Evolutionary conservation across 2,888 invertebrate genomes (phyloP).

Genomic region (Minunthozetes semirufus): DNA sequence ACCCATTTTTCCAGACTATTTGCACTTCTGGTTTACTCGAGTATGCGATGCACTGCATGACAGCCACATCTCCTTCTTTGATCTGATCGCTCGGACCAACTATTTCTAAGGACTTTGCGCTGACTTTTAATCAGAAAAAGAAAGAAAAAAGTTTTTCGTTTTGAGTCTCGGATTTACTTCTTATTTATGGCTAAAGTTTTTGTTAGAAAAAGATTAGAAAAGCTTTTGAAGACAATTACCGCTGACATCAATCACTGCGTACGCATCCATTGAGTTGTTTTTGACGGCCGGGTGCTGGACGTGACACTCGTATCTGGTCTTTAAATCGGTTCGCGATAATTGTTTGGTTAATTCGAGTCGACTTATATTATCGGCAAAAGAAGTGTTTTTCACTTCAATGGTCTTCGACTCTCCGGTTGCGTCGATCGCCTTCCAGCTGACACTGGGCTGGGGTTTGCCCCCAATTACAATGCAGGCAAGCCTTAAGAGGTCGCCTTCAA

Average conservation of each 20-base stretch:
- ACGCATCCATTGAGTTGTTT: slow-evolving; percentile 39
- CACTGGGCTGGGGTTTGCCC: slow-evolving; percentile 42
- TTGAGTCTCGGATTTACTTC: neutral
- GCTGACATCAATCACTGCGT: slow-evolving; percentile 41
- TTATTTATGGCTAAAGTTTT: neutral
- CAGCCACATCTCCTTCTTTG: slow-evolving; percentile 39
- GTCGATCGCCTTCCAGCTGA: slow-evolving; percentile 41
- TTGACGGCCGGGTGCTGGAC: slow-evolving; percentile 60
- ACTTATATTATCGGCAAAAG: slow-evolving; percentile 18
- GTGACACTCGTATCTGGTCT: slow-evolving; percentile 63
- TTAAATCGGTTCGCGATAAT: slow-evolving; percentile 64
- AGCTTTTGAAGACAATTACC: slow-evolving; percentile 35
- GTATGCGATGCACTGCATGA: slow-evolving; percentile 41
- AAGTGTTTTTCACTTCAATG: slow-evolving; percentile 13
- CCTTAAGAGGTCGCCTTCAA: slow-evolving; percentile 40
- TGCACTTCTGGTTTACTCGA: slow-evolving; percentile 42
- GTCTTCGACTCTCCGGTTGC: neutral
- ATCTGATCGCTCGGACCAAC: slow-evolving; percentile 39
- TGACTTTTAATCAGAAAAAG: slow-evolving; percentile 32
- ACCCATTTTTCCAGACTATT: slow-evolving; percentile 43
- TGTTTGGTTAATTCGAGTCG: slow-evolving; percentile 34
- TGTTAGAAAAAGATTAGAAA: neutral
- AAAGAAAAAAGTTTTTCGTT: slow-evolving; percentile 21
- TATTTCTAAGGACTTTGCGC: slow-evolving; percentile 38
- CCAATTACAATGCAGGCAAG: slow-evolving; percentile 42